Base-by-base conservation (phyloP, 2,888 invertebrate species). In the Onthophagus sagittarius region DNA sequence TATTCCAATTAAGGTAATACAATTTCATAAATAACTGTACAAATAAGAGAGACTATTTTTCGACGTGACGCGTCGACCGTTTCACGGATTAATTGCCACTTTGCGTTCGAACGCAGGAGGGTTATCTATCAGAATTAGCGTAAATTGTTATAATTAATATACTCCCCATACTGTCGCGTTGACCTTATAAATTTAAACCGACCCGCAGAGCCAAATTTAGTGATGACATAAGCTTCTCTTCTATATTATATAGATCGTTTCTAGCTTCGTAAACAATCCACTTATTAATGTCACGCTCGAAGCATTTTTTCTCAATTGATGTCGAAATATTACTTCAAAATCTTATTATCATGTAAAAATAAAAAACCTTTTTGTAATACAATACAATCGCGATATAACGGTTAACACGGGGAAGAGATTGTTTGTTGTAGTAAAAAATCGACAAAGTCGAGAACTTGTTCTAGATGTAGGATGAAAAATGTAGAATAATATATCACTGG, bases 261-360 rank as follows among this genome's bases (percentile, higher is more conserved):
- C 67, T 77, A 76, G 76, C 72, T 76, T 76, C 76, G 39, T 53
- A 53, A 53, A 53, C 39, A 53, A 53, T 7, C 39, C 23, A 23
- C 23, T 23, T 23, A 23, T 23, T 23, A 23, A 23, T 23, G 23
- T 23, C 23, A 23, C 23, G 3, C 23, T 23, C 23, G 23, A 23
- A 3, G 23, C 23, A 23, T 23, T 23, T 23, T 23, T 23, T 23
- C 23, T 23, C 23, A 23, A 23, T 23, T 23, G 23, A 23, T 23
- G 3, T 23, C 23, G 23, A 23, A 23, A 3, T 3, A 23, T 3
- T 2, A 23, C 23, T 23, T 23, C 3, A 23, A 23, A 23, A 23
- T 23, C 2, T 23, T 23, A 23, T 23, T 3, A 23, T 23, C 23
- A 23, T 3, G 3, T 23, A 23, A 23, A 23, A 3, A 23, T 1